phyloP scores from a whole-genome alignment of 2,797 vertebrate genomes.

The Novumbra hubbsi region DNA sequence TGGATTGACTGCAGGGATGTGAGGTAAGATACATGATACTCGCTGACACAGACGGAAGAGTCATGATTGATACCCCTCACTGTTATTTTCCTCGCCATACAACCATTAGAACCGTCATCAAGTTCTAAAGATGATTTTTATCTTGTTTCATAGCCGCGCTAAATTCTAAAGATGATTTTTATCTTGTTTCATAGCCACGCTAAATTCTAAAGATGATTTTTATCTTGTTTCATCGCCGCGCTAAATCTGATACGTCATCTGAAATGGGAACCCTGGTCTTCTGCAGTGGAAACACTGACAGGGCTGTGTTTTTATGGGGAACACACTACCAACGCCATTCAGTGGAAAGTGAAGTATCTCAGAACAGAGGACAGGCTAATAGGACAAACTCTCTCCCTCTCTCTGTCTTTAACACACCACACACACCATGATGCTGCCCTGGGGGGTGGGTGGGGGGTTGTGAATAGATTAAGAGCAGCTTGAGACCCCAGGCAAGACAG shows the following conservation, averaged over 20 bases:
- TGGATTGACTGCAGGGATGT: slow-evolving; percentile 25
- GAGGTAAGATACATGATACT: slow-evolving; percentile 62
- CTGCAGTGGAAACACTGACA: slow-evolving; percentile 49
- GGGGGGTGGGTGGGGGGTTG: slow-evolving; percentile 22
- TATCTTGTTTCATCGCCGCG: slow-evolving; percentile 33
- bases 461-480: slow-evolving; percentile 45
- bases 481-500: slow-evolving; percentile 48
- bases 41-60: slow-evolving; percentile 58
- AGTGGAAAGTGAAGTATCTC: slow-evolving; percentile 17
- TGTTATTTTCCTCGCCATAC: slow-evolving; percentile 38
- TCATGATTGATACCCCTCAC: slow-evolving; percentile 50
- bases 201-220: slow-evolving; percentile 33
- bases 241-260: slow-evolving; percentile 55
- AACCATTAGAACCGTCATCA: slow-evolving; percentile 38
- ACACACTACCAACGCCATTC: slow-evolving; percentile 42
- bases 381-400: slow-evolving; percentile 4
- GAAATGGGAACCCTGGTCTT: slow-evolving; percentile 51
- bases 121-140: slow-evolving; percentile 53
- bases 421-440: background rate
- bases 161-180: slow-evolving; percentile 52
- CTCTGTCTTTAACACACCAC: background rate
- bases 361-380: slow-evolving; percentile 12
- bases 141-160: slow-evolving; percentile 34
- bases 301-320: slow-evolving; percentile 44
- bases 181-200: slow-evolving; percentile 37